phyloP scores from a whole-genome alignment of 2,888 invertebrate species.

The Automeris io region DNA sequence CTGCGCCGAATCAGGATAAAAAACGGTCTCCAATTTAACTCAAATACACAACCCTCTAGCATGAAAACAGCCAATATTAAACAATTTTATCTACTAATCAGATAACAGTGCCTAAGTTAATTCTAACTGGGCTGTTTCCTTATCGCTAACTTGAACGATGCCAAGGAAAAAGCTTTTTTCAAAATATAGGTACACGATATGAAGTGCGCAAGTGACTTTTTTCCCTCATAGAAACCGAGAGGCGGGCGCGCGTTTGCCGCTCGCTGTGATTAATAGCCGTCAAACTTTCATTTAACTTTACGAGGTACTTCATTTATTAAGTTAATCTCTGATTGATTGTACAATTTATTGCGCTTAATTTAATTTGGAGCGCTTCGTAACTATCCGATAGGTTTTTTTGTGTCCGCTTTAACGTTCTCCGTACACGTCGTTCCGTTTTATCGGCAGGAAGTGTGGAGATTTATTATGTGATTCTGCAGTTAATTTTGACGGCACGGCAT shows the following conservation, averaged over 20 bases:
- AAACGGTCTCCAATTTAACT: too few relatives aligned
- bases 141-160: too few relatives aligned
- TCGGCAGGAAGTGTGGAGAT: slow-evolving; percentile 34
- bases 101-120: too few relatives aligned
- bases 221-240: slow-evolving; percentile 14
- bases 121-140: too few relatives aligned
- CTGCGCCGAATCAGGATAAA: too few relatives aligned
- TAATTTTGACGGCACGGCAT: slow-evolving; percentile 1
- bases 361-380: slow-evolving; percentile 3
- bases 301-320: slow-evolving; percentile 10
- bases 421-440: slow-evolving; percentile 25
- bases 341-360: slow-evolving; percentile 11
- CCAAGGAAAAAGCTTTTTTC: too few relatives aligned
- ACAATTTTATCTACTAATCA: too few relatives aligned
- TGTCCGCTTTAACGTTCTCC: slow-evolving; percentile 16
- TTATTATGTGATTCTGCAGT: slow-evolving; percentile 28
- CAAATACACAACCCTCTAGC: too few relatives aligned
- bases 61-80: too few relatives aligned
- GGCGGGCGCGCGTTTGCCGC: slow-evolving; percentile 19
- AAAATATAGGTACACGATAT: too few relatives aligned
- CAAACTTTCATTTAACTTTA: slow-evolving; percentile 16
- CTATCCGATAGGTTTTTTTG: slow-evolving; percentile 6
- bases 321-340: slow-evolving; percentile 16
- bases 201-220: slow-evolving; percentile 34
- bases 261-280: slow-evolving; percentile 26